Conservation (phyloP, 2,797 vertebrate species). For the Spatula versicolor region DNA sequence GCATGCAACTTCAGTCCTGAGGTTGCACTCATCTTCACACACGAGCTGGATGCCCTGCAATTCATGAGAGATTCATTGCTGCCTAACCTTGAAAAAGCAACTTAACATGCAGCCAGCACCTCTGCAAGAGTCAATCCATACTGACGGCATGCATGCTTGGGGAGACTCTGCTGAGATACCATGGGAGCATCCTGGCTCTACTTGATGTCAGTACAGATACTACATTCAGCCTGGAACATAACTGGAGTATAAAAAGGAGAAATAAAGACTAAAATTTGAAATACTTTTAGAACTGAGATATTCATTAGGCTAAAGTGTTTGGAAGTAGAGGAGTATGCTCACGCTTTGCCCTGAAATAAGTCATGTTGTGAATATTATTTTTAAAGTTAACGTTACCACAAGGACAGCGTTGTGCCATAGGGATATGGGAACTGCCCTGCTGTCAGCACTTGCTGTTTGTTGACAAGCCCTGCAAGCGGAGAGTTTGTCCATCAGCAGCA, state of each 20-base stretch:
- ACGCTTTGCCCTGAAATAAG: not conserved
- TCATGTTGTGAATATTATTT: not conserved
- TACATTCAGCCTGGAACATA: not conserved
- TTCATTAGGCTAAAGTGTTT: not conserved
- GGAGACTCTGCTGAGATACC: not conserved
- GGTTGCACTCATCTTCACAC: not conserved
- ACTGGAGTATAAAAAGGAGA: not conserved
- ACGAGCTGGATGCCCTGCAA: not conserved
- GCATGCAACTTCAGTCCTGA: not conserved
- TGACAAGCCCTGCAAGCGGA: accelerated
- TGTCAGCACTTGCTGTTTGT: not conserved
- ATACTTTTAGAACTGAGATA: not conserved
- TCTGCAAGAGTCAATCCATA: not conserved
- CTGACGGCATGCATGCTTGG: slow-evolving; percentile 12
- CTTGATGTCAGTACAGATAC: not conserved
- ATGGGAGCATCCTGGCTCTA: not conserved
- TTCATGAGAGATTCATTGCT: not conserved
- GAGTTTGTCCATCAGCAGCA: not conserved
- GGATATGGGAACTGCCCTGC: not conserved
- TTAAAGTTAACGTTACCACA: not conserved
- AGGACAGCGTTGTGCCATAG: not conserved
- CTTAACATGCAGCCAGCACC: not conserved
- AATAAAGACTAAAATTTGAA: not conserved
- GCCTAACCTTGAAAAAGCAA: not conserved
- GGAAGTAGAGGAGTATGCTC: not conserved